Evolutionary conservation across 2,797 vertebrate genomes (phyloP).

Genomic region (Urophycis tenuis): DNA sequence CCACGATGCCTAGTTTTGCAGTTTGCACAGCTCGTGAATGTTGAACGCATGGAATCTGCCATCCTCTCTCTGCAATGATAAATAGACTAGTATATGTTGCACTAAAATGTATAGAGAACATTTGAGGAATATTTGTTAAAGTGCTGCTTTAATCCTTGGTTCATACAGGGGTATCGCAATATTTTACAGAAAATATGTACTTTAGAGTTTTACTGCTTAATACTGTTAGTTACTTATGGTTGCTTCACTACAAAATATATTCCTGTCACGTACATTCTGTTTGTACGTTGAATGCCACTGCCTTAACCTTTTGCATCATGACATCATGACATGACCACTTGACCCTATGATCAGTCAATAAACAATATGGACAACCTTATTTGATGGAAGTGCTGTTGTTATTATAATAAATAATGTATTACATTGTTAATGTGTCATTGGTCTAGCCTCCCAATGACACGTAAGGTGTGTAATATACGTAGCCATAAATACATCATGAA

Average conservation of each 20-base stretch:
- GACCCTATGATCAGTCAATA: conserved; percentile 34
- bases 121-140: background rate
- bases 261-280: conserved; percentile 13
- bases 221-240: background rate
- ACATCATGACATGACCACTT: conserved; percentile 22
- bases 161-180: background rate
- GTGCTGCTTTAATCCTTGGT: background rate
- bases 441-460: background rate
- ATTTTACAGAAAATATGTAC: background rate
- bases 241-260: background rate
- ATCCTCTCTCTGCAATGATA: background rate
- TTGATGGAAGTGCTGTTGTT: background rate
- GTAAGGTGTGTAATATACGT: background rate
- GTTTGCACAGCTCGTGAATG: background rate
- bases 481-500: background rate
- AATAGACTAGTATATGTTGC: background rate
- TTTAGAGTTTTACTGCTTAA: background rate
- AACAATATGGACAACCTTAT: conserved; percentile 16
- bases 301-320: conserved; percentile 35
- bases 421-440: too few species aligned
- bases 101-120: conserved; percentile 15
- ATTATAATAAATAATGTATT: background rate
- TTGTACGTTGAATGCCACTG: conserved; percentile 16
- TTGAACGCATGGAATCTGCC: background rate
- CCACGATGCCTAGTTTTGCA: background rate